These are phyloP conservation scores for Smutsia temminckii DNA, from an alignment of 2,797 vertebrate species.

Conservation along the genomic window DNA sequence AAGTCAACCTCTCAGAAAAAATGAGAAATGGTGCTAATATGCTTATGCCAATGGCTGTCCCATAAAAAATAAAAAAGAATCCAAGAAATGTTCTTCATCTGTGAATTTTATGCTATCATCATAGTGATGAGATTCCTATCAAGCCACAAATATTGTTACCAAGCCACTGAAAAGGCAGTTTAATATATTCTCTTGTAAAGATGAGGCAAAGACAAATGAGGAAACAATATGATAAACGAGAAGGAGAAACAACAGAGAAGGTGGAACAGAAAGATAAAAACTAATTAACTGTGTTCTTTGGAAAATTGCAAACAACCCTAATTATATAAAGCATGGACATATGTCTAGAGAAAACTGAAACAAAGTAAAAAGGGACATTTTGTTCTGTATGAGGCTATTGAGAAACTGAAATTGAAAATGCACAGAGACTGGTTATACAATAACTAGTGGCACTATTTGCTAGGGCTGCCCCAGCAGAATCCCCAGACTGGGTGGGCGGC, in stretches of 20 bases:
- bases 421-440: neutral
- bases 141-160: neutral
- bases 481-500: neutral
- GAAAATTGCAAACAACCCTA: neutral
- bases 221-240: neutral
- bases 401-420: neutral
- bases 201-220: neutral
- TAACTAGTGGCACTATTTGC: neutral
- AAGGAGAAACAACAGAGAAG: neutral
- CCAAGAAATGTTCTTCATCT: neutral
- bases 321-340: neutral
- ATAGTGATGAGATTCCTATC: neutral
- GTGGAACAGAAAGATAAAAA: neutral
- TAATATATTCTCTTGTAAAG: neutral
- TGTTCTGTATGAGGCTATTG: neutral
- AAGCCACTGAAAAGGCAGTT: neutral
- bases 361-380: neutral
- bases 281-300: neutral
- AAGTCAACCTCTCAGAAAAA: neutral
- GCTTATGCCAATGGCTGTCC: neutral
- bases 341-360: neutral
- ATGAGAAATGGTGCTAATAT: neutral
- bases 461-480: neutral
- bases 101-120: neutral
- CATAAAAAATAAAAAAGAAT: slow-evolving; percentile 7